phyloP scores from a whole-genome alignment of 1,140 invertebrate genomes.

The Macrostomum lignano region DNA sequence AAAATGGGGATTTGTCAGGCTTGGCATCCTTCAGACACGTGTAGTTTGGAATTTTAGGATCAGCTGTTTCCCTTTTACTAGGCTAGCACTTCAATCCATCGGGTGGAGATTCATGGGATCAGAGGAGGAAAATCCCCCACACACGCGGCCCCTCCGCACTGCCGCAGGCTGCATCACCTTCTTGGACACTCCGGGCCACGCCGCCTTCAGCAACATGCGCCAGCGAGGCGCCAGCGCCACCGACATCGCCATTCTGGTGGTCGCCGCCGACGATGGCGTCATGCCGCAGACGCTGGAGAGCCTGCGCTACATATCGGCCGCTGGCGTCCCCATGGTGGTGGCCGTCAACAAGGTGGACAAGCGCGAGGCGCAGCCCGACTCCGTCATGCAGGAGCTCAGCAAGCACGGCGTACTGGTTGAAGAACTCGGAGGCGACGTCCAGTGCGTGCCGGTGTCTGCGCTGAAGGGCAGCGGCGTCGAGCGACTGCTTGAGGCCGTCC shows the following conservation, averaged over 20 bases:
- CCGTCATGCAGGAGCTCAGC: constrained; percentile 41
- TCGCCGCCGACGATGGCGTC: constrained; percentile 90
- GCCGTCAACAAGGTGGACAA: constrained; percentile 99
- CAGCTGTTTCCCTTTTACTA: too few species aligned
- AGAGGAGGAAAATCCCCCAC: too few species aligned
- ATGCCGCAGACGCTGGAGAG: constrained; percentile 74
- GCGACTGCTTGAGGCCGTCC: background rate
- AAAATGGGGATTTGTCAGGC: too few species aligned
- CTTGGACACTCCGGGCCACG: constrained; percentile 96
- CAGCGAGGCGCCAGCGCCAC: constrained; percentile 61
- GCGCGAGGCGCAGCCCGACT: constrained; percentile 43
- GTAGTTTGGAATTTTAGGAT: too few species aligned
- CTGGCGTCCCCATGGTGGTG: constrained; percentile 32
- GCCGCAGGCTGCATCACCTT: too few species aligned
- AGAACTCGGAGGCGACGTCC: constrained; percentile 61
- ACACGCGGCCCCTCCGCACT: too few species aligned
- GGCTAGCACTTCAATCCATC: too few species aligned
- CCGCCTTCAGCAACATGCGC: constrained; percentile 69
- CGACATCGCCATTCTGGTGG: constrained; percentile 76
- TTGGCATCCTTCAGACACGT: too few species aligned
- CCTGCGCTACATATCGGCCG: too few species aligned
- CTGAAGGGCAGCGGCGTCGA: constrained; percentile 26
- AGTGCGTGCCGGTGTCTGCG: constrained; percentile 66
- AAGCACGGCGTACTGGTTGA: constrained; percentile 52
- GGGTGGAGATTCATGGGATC: too few species aligned